A percentile compares a stretch with the other conserved stretches of the same genome.
Evolutionary conservation across 1,140 invertebrate species (phyloP).

Genomic region (Nymphalis io): DNA sequence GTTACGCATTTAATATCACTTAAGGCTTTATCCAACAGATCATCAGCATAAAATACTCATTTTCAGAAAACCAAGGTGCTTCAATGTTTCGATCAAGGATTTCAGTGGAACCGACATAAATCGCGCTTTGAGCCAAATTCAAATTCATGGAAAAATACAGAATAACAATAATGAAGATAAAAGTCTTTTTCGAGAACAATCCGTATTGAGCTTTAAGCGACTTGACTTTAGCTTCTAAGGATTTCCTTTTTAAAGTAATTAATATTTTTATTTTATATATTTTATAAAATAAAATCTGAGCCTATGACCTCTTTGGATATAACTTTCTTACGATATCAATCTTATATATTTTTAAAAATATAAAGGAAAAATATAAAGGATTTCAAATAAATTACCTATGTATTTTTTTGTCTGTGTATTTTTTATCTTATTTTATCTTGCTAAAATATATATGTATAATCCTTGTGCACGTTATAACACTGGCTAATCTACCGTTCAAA

Average conservation of each 20-base stretch:
- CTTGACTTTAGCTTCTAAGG: background rate
- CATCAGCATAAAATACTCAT: slow-evolving; percentile 57
- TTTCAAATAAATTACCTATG: no score
- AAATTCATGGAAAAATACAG: slow-evolving; percentile 1
- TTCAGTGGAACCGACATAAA: slow-evolving; percentile 43
- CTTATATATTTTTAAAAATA: no score
- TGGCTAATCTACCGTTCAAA: no score
- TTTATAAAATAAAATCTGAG: background rate
- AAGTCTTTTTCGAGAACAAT: background rate
- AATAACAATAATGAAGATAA: background rate
- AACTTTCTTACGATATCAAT: no score
- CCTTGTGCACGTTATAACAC: no score
- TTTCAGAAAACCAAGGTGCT: slow-evolving; percentile 38
- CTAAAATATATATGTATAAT: no score
- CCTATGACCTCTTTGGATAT: no score
- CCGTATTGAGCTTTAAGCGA: background rate
- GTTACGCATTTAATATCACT: slow-evolving; percentile 2
- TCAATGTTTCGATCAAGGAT: slow-evolving; percentile 39
- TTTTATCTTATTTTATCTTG: no score
- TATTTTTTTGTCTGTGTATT: no score
- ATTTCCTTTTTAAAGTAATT: background rate
- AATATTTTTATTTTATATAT: background rate
- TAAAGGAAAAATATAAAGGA: no score
- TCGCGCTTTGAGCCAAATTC: slow-evolving; percentile 47
- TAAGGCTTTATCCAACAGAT: background rate